Conservation (phyloP, 2,797 vertebrate species). For the Crocodylus rhombifer region DNA sequence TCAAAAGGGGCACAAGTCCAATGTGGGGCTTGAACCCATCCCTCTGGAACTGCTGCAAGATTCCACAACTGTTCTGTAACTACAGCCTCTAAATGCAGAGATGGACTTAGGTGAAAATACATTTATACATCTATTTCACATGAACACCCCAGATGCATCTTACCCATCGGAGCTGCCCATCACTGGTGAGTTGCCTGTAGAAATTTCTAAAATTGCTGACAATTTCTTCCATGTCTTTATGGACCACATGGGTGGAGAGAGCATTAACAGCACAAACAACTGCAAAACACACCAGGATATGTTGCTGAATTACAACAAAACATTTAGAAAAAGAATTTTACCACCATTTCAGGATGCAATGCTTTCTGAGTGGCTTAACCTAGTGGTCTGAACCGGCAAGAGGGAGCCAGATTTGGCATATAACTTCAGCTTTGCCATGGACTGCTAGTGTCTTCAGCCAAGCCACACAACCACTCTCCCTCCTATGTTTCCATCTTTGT, state of each 20-base stretch:
- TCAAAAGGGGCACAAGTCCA: too few species aligned
- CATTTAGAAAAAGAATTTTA: neutral
- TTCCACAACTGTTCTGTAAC: too few species aligned
- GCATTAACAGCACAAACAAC: slow-evolving; percentile 84
- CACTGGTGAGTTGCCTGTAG: slow-evolving; percentile 85
- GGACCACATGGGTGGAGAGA: slow-evolving; percentile 80
- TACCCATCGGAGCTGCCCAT: slow-evolving; percentile 88
- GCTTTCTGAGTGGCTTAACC: neutral
- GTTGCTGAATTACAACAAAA: neutral
- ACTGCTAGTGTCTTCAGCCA: neutral
- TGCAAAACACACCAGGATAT: slow-evolving; percentile 47
- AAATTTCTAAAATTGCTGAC: slow-evolving; percentile 86
- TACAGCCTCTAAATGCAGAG: too few species aligned
- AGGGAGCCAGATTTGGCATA: neutral
- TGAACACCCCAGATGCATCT: neutral
- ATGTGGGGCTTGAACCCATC: too few species aligned
- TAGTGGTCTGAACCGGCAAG: neutral
- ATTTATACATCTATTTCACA: neutral
- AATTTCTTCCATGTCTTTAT: slow-evolving; percentile 83
- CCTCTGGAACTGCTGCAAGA: too few species aligned
- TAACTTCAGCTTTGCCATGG: neutral
- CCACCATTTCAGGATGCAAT: neutral
- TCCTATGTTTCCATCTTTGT: neutral
- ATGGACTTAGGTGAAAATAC: neutral
- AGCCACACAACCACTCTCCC: neutral